Evolutionary conservation across 2,888 invertebrate genomes (phyloP).

Genomic region (Mechanitis mazaeus): DNA sequence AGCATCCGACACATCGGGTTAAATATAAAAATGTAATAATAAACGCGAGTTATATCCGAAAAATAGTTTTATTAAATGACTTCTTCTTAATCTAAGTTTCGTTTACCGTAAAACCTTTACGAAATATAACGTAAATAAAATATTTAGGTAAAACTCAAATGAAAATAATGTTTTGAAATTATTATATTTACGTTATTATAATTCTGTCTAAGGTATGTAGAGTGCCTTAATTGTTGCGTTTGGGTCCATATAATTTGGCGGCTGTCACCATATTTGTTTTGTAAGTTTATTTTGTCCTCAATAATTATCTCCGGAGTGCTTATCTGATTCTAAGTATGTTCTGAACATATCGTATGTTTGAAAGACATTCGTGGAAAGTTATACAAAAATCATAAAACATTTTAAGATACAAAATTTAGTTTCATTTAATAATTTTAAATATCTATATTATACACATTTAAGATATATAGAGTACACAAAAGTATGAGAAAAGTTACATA

Average conservation of each 20-base stretch:
- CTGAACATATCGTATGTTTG: not conserved
- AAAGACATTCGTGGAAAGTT: slow-evolving; percentile 7
- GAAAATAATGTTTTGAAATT: no score
- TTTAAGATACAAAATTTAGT: no score
- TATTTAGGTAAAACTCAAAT: not conserved
- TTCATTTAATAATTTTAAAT: no score
- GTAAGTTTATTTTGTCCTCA: slow-evolving; percentile 22
- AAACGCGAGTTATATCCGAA: no score
- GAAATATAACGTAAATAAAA: no score
- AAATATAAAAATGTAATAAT: no score
- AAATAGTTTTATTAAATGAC: not conserved
- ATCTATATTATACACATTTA: no score
- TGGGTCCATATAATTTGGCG: slow-evolving; percentile 18
- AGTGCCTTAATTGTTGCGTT: slow-evolving; percentile 13
- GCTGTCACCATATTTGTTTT: slow-evolving; percentile 16
- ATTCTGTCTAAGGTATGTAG: slow-evolving; percentile 1
- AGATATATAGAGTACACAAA: no score
- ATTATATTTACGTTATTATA: not conserved
- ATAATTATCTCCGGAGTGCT: slow-evolving; percentile 27
- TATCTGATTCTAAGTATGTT: slow-evolving; percentile 13
- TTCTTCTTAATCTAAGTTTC: not conserved
- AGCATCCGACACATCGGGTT: no score
- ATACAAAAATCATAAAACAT: not conserved
- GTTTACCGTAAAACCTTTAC: no score
- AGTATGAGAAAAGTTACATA: no score